These are phyloP conservation scores for Phoxinus dragarum DNA, from an alignment of 2,797 vertebrate genomes.

Conservation along the genomic window DNA sequence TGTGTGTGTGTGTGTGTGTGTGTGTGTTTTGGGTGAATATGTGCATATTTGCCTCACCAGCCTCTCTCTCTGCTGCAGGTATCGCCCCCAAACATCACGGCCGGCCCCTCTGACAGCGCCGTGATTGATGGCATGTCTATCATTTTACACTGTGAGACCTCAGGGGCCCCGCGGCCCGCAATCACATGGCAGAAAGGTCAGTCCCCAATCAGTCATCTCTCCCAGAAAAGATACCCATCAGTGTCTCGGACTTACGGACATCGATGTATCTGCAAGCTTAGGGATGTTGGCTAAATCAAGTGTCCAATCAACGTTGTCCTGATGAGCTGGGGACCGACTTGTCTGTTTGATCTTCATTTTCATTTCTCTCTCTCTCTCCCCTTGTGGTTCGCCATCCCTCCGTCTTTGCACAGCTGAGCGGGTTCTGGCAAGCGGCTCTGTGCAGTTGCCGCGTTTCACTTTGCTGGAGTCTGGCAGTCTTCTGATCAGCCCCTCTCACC, in stretches of 20 bases:
- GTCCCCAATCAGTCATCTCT: constrained; percentile 55
- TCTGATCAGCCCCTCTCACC: constrained; percentile 90
- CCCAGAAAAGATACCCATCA: constrained; percentile 48
- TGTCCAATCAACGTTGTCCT: constrained; percentile 44
- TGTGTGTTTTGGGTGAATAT: constrained; percentile 47
- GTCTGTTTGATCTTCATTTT: constrained; percentile 53
- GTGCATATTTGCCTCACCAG: not conserved
- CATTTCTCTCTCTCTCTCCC: constrained; percentile 51
- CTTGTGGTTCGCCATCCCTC: not conserved
- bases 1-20: constrained; percentile 25
- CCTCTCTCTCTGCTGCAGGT: constrained; percentile 74
- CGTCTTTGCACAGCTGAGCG: constrained; percentile 82
- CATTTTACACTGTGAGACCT: constrained; percentile 94
- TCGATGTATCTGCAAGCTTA: constrained; percentile 32
- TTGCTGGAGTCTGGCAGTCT: constrained; percentile 95
- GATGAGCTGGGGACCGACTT: constrained; percentile 42
- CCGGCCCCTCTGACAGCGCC: constrained; percentile 92
- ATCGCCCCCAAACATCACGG: constrained; percentile 97
- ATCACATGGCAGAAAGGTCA: constrained; percentile 99
- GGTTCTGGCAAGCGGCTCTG: constrained; percentile 93
- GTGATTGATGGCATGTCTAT: constrained; percentile 96
- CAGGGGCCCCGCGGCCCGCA: constrained; percentile 91
- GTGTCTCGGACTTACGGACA: constrained; percentile 40
- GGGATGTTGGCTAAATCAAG: constrained; percentile 47
- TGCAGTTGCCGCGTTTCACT: constrained; percentile 94